Conservation (phyloP, 2,797 vertebrate genomes). For the Manis javanica region DNA sequence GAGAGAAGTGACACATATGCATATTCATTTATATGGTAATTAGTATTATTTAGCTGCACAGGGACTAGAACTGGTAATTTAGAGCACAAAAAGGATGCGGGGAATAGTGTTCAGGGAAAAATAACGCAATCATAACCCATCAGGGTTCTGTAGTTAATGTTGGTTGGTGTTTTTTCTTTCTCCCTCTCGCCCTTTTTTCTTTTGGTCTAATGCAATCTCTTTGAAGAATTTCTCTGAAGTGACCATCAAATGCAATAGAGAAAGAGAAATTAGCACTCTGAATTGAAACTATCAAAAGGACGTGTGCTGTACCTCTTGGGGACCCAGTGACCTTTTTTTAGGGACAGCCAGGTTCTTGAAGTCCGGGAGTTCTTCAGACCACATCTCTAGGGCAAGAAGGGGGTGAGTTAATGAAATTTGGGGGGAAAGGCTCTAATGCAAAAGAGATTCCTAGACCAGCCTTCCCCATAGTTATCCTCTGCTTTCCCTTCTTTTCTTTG, state of each 20-base stretch:
- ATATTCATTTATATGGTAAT: constrained; percentile 79
- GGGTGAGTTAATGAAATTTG: rapidly evolving
- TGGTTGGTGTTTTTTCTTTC: background rate
- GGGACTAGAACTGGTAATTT: constrained; percentile 70
- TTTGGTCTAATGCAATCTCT: constrained; percentile 61
- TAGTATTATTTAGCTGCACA: constrained; percentile 69
- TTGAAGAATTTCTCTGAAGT: constrained; percentile 79
- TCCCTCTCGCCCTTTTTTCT: background rate
- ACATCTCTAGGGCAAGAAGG: background rate
- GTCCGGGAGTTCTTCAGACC: background rate
- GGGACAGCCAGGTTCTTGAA: background rate
- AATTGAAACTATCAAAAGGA: background rate
- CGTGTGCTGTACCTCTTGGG: background rate
- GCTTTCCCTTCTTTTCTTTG: background rate
- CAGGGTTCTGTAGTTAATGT: constrained; percentile 34
- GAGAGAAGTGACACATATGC: constrained; percentile 73
- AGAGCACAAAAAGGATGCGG: constrained; percentile 47
- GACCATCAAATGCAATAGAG: constrained; percentile 68
- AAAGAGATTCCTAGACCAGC: rapidly evolving
- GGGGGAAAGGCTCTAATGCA: too few species aligned
- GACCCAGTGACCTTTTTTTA: background rate
- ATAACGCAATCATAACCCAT: background rate
- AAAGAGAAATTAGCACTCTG: constrained; percentile 3
- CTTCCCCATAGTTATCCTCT: rapidly evolving
- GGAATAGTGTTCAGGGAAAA: constrained; percentile 47